Percentiles rank a stretch among this genome's conserved stretches.
These are phyloP conservation scores for Drosophila barbarae DNA, from an alignment of 2,888 invertebrate genomes.

Conservation along the genomic window DNA sequence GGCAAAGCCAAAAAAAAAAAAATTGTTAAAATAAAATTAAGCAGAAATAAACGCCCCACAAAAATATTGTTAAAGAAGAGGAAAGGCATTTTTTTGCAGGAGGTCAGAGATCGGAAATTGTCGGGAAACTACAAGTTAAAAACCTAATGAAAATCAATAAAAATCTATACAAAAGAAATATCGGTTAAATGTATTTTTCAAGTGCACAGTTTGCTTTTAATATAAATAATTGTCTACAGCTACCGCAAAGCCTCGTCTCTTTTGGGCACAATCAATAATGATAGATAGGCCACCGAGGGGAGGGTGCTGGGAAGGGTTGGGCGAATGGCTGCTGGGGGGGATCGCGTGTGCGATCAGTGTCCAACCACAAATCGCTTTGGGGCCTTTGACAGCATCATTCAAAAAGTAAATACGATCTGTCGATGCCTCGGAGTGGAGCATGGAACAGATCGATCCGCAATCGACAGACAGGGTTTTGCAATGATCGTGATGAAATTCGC, in stretches of 20 bases:
- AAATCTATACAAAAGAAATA: neutral
- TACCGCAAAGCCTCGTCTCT: constrained; percentile 59
- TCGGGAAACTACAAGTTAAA: neutral
- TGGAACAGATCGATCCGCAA: neutral
- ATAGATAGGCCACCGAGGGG: constrained; percentile 62
- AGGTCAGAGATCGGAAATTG: constrained; percentile 1
- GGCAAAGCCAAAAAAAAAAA: constrained; percentile 32
- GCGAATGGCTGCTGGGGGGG: constrained; percentile 37
- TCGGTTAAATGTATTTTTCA: neutral
- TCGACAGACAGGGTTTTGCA: constrained; percentile 29
- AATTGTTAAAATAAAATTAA: constrained; percentile 71
- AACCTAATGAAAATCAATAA: neutral
- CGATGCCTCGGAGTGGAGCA: constrained; percentile 23
- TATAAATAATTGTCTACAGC: constrained; percentile 68
- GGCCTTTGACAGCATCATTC: constrained; percentile 74
- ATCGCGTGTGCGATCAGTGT: constrained; percentile 68
- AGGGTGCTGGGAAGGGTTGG: constrained; percentile 1
- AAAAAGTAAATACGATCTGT: constrained; percentile 51
- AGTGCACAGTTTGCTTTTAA: constrained; percentile 47
- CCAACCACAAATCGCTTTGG: constrained; percentile 71
- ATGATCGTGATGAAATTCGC: constrained; percentile 41
- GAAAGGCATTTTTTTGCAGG: neutral
- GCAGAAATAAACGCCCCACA: constrained; percentile 73
- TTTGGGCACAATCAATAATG: constrained; percentile 76
- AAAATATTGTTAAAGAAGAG: constrained; percentile 6